Evolutionary conservation across 2,888 invertebrate species (phyloP).

Genomic region (Drosophila ezoana): DNA sequence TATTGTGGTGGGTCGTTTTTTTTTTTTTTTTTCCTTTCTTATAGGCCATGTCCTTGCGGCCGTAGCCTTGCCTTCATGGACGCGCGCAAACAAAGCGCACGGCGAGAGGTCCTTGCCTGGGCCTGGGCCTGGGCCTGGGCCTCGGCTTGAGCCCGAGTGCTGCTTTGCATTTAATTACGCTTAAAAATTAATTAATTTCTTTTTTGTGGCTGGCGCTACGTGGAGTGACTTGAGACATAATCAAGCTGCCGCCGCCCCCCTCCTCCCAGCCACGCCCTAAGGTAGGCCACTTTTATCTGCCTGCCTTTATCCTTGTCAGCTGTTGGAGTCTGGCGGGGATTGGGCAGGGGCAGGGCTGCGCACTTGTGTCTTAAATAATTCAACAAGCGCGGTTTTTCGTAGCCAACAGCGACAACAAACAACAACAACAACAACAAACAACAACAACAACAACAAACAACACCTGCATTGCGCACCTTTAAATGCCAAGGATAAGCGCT

Average conservation of each 20-base stretch:
- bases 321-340: conserved; percentile 10
- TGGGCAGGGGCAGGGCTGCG: conserved; percentile 32
- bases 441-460: conserved; percentile 15
- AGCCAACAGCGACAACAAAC: conserved; percentile 38
- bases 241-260: conserved; percentile 69
- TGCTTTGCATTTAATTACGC: conserved; percentile 80
- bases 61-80: conserved; percentile 55
- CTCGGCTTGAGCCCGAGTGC: conserved; percentile 54
- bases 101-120: conserved; percentile 41
- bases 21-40: conserved; percentile 13
- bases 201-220: conserved; percentile 64
- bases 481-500: conserved; percentile 75
- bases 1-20: conserved; percentile 28
- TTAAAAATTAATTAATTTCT: conserved; percentile 80
- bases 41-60: conserved; percentile 45
- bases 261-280: conserved; percentile 48
- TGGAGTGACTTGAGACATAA: conserved; percentile 76
- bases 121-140: conserved; percentile 5
- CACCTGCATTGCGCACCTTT: conserved; percentile 50
- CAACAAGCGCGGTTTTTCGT: conserved; percentile 70
- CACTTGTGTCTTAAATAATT: conserved; percentile 77
- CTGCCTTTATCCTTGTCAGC: conserved; percentile 58
- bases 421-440: conserved; percentile 27
- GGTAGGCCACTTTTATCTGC: conserved; percentile 75
- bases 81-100: conserved; percentile 40